These are phyloP conservation scores for Mimas tiliae DNA, from an alignment of 2,888 invertebrate genomes.

Conservation along the genomic window DNA sequence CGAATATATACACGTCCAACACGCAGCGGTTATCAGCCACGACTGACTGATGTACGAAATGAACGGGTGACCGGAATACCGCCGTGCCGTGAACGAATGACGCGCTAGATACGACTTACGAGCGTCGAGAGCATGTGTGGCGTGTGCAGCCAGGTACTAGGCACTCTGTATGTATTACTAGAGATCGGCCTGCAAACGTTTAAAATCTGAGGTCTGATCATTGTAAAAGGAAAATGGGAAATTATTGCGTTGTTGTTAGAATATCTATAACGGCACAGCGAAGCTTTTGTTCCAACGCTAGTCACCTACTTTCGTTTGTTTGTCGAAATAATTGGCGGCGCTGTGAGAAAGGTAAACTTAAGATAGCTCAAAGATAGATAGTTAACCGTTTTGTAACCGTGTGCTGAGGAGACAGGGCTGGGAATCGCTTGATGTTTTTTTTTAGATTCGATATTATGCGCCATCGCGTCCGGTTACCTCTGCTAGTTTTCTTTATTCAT, in stretches of 20 bases:
- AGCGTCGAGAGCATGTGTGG: constrained; percentile 37
- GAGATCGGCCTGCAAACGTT: constrained; percentile 12
- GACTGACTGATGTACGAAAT: constrained; percentile 73
- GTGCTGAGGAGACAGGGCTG: neutral
- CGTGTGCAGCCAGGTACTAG: neutral
- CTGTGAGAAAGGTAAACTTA: constrained; percentile 63
- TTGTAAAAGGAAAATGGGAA: constrained; percentile 35
- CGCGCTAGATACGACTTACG: constrained; percentile 43
- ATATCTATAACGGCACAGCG: constrained; percentile 30
- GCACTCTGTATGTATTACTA: neutral
- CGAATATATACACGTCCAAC: constrained; percentile 50
- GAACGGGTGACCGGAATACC: constrained; percentile 59
- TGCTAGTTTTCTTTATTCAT: constrained; percentile 50
- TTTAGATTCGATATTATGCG: constrained; percentile 8
- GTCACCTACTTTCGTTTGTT: constrained; percentile 68
- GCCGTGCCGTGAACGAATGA: constrained; percentile 40
- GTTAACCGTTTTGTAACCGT: neutral
- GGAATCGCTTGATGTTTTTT: neutral
- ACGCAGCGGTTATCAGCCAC: constrained; percentile 67
- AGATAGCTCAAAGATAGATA: neutral
- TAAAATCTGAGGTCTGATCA: neutral
- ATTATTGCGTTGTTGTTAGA: constrained; percentile 30
- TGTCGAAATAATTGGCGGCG: constrained; percentile 67
- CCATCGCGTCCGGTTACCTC: constrained; percentile 44
- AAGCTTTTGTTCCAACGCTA: constrained; percentile 52